These are phyloP conservation scores for Orchesellides sinensis DNA, from an alignment of 2,888 invertebrate genomes.

Conservation along the genomic window DNA sequence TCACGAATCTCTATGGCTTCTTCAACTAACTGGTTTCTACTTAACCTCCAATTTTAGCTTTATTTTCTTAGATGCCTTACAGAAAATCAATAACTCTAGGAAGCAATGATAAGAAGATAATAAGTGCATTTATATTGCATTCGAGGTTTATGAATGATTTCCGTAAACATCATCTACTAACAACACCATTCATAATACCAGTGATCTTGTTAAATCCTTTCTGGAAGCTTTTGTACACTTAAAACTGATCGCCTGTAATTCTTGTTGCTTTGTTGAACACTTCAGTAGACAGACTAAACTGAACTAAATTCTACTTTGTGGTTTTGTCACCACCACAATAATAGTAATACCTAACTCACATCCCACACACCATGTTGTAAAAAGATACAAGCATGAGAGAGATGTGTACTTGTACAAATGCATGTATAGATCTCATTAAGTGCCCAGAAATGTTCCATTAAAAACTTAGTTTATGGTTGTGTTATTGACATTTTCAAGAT, in stretches of 20 bases:
- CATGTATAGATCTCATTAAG: conserved; percentile 40
- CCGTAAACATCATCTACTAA: too few species aligned
- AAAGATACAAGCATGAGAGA: conserved; percentile 3
- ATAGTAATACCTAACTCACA: background rate
- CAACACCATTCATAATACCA: too few species aligned
- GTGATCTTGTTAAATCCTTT: background rate
- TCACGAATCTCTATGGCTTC: background rate
- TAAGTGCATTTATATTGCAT: background rate
- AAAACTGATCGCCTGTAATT: background rate
- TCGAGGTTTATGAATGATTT: background rate
- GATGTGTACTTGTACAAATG: background rate
- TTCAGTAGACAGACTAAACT: conserved; percentile 21
- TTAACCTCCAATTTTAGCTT: conserved; percentile 34
- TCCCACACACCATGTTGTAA: conserved; percentile 37
- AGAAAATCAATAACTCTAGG: background rate
- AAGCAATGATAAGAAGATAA: background rate
- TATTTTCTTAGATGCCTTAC: background rate
- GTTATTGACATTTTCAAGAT: conserved; percentile 54
- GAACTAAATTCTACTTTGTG: background rate
- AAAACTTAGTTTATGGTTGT: conserved; percentile 44
- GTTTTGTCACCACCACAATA: conserved; percentile 26
- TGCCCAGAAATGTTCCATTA: conserved; percentile 42
- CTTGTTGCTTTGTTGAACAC: background rate
- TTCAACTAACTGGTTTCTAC: conserved; percentile 24
- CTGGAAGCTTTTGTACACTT: background rate